Evolutionary conservation across 2,888 invertebrate species (phyloP).

Genomic region (Teleiodes luculella): DNA sequence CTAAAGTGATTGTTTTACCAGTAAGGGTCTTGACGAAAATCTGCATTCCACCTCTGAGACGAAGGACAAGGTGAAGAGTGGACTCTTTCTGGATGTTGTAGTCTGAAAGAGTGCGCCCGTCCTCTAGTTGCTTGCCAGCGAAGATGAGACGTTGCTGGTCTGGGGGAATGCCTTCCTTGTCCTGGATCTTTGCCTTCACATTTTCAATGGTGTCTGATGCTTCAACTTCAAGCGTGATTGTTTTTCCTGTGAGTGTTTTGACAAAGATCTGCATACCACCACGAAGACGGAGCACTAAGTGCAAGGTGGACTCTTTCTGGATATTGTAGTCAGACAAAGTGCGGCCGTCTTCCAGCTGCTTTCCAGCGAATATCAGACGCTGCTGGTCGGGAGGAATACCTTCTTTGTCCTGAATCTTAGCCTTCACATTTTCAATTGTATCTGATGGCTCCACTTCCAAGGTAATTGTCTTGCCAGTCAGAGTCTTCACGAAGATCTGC

Average conservation of each 20-base stretch:
- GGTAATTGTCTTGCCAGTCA: constrained; percentile 40
- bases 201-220: constrained; percentile 31
- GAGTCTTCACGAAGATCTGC: constrained; percentile 33
- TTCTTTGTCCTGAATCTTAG: constrained; percentile 30
- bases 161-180: constrained; percentile 31
- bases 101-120: constrained; percentile 27
- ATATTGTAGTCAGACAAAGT: constrained; percentile 29
- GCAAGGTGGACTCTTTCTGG: constrained; percentile 34
- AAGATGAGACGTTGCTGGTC: constrained; percentile 30
- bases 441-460: constrained; percentile 34
- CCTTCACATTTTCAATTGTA: constrained; percentile 31
- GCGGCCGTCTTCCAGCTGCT: constrained; percentile 29
- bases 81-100: constrained; percentile 29
- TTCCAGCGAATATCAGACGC: constrained; percentile 28
- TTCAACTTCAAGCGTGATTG: constrained; percentile 30
- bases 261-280: constrained; percentile 33
- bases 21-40: constrained; percentile 27
- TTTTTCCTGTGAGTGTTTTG: constrained; percentile 30
- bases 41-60: constrained; percentile 28
- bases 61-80: constrained; percentile 24
- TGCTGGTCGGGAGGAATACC: constrained; percentile 31
- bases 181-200: constrained; percentile 31
- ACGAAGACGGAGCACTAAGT: constrained; percentile 31
- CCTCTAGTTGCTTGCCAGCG: constrained; percentile 30
- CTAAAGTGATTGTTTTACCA: constrained; percentile 24